Percentiles rank a stretch among this genome's conserved stretches.
These are phyloP conservation scores for Trypoxylon attenuatum DNA, from an alignment of 2,888 invertebrate species.

Conservation along the genomic window DNA sequence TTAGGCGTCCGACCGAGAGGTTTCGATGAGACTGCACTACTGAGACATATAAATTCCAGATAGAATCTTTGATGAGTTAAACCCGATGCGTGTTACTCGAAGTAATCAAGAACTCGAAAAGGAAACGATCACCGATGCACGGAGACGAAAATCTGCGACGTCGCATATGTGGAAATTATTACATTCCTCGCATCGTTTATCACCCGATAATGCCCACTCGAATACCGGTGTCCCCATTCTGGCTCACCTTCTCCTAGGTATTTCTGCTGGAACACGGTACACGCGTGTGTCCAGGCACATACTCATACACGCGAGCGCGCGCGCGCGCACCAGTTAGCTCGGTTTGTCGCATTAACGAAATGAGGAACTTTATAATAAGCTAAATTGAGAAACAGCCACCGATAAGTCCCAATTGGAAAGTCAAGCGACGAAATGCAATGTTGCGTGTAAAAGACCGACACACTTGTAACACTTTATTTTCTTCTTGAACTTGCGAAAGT, in stretches of 20 bases:
- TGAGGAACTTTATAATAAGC: conserved; percentile 36
- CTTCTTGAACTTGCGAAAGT: background rate
- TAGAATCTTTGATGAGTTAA: background rate
- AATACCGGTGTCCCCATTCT: conserved; percentile 52
- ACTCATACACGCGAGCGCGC: background rate
- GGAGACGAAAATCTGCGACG: conserved; percentile 9
- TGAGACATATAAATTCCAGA: background rate
- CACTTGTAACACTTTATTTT: background rate
- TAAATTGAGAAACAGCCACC: conserved; percentile 26
- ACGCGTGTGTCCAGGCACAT: conserved; percentile 1
- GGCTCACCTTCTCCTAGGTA: conserved; percentile 52
- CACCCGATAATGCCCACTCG: conserved; percentile 47
- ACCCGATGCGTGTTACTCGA: background rate
- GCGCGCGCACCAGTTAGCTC: conserved; percentile 17
- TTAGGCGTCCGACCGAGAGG: background rate
- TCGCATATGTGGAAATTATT: conserved; percentile 38
- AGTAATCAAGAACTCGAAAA: background rate
- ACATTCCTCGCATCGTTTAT: conserved; percentile 50
- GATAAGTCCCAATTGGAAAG: conserved; percentile 9
- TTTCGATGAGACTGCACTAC: background rate
- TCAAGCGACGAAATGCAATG: background rate
- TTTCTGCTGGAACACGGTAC: conserved; percentile 25
- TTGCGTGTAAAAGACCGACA: background rate
- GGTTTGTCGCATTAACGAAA: conserved; percentile 8
- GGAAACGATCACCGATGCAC: too few species aligned